Conservation (phyloP, 2,797 vertebrate genomes). For the Anguilla marmorata region DNA sequence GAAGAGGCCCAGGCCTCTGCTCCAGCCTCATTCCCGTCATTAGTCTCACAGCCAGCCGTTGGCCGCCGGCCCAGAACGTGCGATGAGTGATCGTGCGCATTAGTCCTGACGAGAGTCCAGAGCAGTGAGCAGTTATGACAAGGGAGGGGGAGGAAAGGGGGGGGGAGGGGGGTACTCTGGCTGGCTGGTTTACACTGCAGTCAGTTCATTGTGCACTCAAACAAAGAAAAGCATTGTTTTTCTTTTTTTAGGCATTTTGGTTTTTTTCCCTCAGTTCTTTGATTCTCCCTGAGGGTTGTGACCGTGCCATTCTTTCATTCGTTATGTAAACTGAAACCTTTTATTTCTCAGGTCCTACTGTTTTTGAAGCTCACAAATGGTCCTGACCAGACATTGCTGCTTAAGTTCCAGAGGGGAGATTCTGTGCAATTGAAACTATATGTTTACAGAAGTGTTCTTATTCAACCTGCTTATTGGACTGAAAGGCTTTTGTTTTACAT, state of each 20-base stretch:
- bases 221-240: slow-evolving; percentile 8
- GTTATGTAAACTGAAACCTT: not conserved
- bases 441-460: not conserved
- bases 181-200: not conserved
- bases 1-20: not conserved
- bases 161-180: not conserved
- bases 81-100: slow-evolving; percentile 5
- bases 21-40: not conserved
- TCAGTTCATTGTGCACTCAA: not conserved
- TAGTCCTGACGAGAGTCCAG: slow-evolving; percentile 1
- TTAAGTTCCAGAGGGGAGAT: not conserved
- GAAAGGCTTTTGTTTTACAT: not conserved
- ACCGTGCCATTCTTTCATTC: not conserved
- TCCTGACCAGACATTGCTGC: not conserved
- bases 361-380: not conserved
- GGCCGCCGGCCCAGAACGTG: not conserved
- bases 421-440: not conserved
- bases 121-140: not conserved
- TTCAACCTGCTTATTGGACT: not conserved
- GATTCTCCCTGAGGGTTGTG: not conserved
- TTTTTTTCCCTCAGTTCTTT: not conserved
- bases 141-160: not conserved
- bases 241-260: not conserved
- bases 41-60: slow-evolving; percentile 2
- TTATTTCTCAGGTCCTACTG: not conserved